phyloP scores from a whole-genome alignment of 1,140 invertebrate species.

The Pseudomyrmex cubaensis region DNA sequence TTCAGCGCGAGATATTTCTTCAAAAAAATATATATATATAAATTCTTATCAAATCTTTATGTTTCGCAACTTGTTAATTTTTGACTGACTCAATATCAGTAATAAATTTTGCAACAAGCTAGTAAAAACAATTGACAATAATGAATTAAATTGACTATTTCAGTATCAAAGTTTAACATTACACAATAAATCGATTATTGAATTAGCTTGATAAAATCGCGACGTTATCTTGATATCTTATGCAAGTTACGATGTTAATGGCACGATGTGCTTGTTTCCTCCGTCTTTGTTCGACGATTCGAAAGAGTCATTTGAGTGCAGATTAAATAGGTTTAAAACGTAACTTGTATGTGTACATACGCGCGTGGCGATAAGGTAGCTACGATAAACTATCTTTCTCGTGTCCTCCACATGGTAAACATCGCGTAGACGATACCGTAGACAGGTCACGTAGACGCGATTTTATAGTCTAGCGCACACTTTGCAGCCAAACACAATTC shows the following conservation, averaged over 20 bases:
- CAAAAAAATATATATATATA: too few relatives aligned
- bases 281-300: not conserved
- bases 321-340: conserved; percentile 29
- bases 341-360: not conserved
- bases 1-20: conserved; percentile 7
- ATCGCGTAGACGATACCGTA: conserved; percentile 15
- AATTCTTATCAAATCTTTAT: not conserved
- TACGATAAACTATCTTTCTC: conserved; percentile 34
- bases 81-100: not conserved
- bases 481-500: conserved; percentile 37
- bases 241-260: conserved; percentile 11
- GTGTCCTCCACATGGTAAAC: conserved; percentile 19
- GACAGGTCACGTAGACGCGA: conserved; percentile 32
- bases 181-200: not conserved
- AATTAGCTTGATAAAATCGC: conserved; percentile 5
- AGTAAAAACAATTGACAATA: too few relatives aligned
- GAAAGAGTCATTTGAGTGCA: conserved; percentile 19
- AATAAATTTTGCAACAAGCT: too few relatives aligned
- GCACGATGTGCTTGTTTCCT: not conserved
- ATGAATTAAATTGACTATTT: not conserved
- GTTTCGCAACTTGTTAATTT: conserved; percentile 28
- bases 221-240: conserved; percentile 30
- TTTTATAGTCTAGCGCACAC: conserved; percentile 35
- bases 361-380: not conserved
- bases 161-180: conserved; percentile 8